Base-by-base conservation (phyloP, 2,113 vertebrate genomes). In the Hucho hucho region DNA sequence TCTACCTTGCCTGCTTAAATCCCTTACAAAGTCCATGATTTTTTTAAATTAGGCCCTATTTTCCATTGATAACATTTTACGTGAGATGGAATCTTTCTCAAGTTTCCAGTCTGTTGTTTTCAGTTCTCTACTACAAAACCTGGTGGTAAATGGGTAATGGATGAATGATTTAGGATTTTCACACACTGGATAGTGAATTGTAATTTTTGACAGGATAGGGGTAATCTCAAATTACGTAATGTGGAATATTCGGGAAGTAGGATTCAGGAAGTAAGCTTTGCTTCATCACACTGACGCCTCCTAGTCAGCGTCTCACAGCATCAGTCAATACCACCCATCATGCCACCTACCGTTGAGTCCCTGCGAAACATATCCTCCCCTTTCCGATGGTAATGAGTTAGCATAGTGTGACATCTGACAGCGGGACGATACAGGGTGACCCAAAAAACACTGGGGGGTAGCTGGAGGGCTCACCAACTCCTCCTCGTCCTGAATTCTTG, bases 401-500 rank as follows among this genome's bases (percentile, higher is more conserved):
- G 82, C 70, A 72, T 75, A 86, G 86, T 88, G 89, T 73, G 83
- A 90, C 82, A 88, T 89, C 43, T 90, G 76, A 84, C 86, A 86
- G 81, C 29, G 69, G 80, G 78, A 84, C 28, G 82, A 82, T 78
- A 88, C 75, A 72, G 79, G 66, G 28, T 53, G 43, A 64, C 64
- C 28, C 7, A 24, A 29, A 18, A 26, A 68, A 86, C 29, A 76
- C 68, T 4, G 72, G 84, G 82, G 73, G 43, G 65, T 6, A 74
- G 68, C 1, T 58, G 16, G 68, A 26, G 0, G 22, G 46, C 56
- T 32, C 59, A 29, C 69, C 73, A 71, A 26, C 43, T 67, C 72
- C 75, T 67, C 77, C 22, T 65, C 70, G 1, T 65, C 74, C 64
- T 74, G 70, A 68, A 14, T 83, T 64, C 64, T 46, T 75, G 32